phyloP scores from a whole-genome alignment of 2,113 vertebrate species.

The Camarhynchus parvulus region DNA sequence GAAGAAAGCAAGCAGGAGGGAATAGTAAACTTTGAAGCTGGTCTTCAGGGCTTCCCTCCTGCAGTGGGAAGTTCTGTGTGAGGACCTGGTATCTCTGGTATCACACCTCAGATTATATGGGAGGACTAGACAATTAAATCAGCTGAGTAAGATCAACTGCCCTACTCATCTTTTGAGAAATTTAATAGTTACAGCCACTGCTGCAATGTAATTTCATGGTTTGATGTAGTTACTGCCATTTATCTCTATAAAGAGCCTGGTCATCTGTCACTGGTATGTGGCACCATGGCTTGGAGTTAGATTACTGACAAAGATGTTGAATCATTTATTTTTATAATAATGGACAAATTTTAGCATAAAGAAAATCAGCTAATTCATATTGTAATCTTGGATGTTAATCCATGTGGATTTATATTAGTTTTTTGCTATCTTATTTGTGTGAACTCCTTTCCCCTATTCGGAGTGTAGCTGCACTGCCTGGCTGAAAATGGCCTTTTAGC shows the following conservation, averaged over 20 bases:
- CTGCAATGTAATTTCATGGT: not conserved
- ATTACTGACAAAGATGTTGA: not conserved
- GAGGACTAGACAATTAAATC: not conserved
- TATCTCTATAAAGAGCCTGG: not conserved
- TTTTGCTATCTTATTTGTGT: not conserved
- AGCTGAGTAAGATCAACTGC: not conserved
- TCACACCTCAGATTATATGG: not conserved
- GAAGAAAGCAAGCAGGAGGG: not conserved
- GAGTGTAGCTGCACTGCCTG: not conserved
- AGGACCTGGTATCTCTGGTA: not conserved
- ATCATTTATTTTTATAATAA: not conserved
- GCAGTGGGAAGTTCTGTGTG: not conserved
- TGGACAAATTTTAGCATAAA: not conserved
- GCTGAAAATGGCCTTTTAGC: constrained; percentile 17
- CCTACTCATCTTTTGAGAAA: not conserved
- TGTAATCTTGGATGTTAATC: not conserved
- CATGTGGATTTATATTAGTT: not conserved
- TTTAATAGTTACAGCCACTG: not conserved
- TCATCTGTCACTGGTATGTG: not conserved
- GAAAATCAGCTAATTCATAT: not conserved
- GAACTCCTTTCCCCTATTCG: not conserved
- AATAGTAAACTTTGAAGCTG: not conserved
- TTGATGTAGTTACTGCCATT: constrained; percentile 21
- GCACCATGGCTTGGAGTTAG: not conserved
- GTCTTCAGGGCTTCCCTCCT: not conserved